A percentile compares a stretch with the other conserved stretches of the same genome.
Conservation (phyloP, 1,140 invertebrate species). For the Babylonia areolata region DNA sequence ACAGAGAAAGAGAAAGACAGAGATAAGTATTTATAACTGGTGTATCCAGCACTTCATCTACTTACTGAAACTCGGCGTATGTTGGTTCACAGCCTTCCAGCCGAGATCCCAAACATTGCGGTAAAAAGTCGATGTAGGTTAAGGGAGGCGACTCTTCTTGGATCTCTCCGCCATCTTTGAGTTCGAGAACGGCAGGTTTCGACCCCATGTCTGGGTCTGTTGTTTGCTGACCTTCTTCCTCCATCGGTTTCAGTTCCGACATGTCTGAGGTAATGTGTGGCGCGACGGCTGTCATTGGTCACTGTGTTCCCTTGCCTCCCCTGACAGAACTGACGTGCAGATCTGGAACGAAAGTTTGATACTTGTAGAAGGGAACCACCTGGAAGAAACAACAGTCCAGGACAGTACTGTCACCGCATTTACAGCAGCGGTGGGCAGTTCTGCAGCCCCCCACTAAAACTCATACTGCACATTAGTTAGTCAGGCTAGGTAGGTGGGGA, state of each 20-base stretch:
- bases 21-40: not conserved
- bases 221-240: not conserved
- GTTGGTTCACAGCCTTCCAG: constrained; percentile 43
- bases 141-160: constrained; percentile 47
- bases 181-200: not conserved
- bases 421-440: too few species aligned
- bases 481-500: too few species aligned
- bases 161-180: not conserved
- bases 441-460: too few species aligned
- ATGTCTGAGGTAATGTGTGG: not conserved
- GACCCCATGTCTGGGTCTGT: not conserved
- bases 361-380: too few species aligned
- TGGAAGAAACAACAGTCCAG: too few species aligned
- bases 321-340: too few species aligned
- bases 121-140: constrained; percentile 57
- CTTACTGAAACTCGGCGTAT: constrained; percentile 55
- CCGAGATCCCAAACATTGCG: constrained; percentile 42
- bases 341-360: too few species aligned
- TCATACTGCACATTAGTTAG: too few species aligned
- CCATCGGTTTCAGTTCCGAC: not conserved
- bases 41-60: not conserved
- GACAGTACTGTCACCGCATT: too few species aligned
- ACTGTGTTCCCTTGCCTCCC: too few species aligned
- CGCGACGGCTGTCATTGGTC: not conserved
- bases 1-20: not conserved